A percentile compares a stretch with the other conserved stretches of the same genome.
Evolutionary conservation across 2,797 vertebrate species (phyloP).

Genomic region (Rhinella marina): DNA sequence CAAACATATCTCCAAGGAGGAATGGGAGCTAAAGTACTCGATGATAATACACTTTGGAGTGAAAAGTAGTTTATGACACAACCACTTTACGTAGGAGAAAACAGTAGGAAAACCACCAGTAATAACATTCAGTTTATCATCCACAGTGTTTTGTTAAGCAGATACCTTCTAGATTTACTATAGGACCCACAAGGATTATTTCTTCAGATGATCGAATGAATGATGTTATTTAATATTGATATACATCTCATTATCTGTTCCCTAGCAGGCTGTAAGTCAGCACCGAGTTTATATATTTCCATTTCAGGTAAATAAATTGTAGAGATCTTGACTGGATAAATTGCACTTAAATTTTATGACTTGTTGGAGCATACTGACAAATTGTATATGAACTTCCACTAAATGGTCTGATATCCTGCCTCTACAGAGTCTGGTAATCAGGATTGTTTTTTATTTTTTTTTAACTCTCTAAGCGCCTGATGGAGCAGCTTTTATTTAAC

Average conservation of each 20-base stretch:
- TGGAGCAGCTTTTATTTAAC: too few species aligned
- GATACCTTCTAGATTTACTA: background rate
- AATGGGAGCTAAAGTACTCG: too few species aligned
- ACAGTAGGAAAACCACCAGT: background rate
- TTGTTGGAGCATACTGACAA: background rate
- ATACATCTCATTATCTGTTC: constrained; percentile 6
- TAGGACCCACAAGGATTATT: background rate
- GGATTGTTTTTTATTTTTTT: background rate
- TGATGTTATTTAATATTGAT: constrained; percentile 6
- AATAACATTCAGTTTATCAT: background rate
- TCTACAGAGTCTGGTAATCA: background rate
- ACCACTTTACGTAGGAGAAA: background rate
- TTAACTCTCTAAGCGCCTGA: background rate
- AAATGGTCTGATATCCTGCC: background rate
- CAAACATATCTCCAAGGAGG: too few species aligned
- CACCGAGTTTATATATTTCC: background rate
- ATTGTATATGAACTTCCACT: background rate
- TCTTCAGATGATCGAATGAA: background rate
- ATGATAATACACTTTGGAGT: too few species aligned
- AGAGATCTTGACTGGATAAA: background rate
- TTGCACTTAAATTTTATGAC: background rate
- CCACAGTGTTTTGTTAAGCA: background rate
- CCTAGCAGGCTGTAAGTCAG: background rate
- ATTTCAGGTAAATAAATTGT: constrained; percentile 11
- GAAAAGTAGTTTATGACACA: too few species aligned